These are phyloP conservation scores for Horisme vitalbata DNA, from an alignment of 2,888 invertebrate genomes.

Conservation along the genomic window DNA sequence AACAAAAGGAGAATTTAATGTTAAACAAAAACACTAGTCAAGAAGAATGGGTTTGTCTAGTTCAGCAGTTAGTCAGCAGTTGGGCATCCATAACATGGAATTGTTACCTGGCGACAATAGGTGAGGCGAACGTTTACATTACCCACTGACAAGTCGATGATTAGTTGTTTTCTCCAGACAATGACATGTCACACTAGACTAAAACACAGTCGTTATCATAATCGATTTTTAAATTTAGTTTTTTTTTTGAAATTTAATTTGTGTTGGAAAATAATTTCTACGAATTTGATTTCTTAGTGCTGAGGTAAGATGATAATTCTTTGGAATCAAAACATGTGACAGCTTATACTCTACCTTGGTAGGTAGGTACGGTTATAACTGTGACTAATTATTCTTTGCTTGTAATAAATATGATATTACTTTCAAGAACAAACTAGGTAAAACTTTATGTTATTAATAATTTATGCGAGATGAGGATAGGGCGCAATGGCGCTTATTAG, in stretches of 20 bases:
- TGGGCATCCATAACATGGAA: constrained; percentile 70
- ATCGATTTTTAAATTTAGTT: constrained; percentile 40
- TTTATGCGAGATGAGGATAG: too few relatives aligned
- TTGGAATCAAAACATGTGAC: too few relatives aligned
- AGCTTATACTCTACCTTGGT: too few relatives aligned
- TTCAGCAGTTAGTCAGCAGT: constrained; percentile 55
- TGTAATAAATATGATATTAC: too few relatives aligned
- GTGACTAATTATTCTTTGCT: too few relatives aligned
- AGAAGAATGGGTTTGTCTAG: constrained; percentile 41
- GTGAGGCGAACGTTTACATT: constrained; percentile 59
- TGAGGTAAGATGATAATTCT: too few relatives aligned
- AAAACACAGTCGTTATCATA: constrained; percentile 44
- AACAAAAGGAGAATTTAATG: constrained; percentile 34
- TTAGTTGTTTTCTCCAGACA: constrained; percentile 62
- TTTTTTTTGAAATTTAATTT: constrained; percentile 12
- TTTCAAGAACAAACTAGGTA: too few relatives aligned
- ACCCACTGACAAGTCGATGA: constrained; percentile 51
- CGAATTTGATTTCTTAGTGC: too few relatives aligned
- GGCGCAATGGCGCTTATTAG: too few relatives aligned
- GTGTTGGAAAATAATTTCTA: too few relatives aligned
- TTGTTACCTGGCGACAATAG: constrained; percentile 67
- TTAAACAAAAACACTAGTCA: constrained; percentile 34
- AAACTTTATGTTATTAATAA: too few relatives aligned
- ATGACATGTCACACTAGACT: constrained; percentile 44
- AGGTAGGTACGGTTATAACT: too few relatives aligned